Conservation (phyloP, 1,140 invertebrate genomes). For the Dufourea novaeangliae region DNA sequence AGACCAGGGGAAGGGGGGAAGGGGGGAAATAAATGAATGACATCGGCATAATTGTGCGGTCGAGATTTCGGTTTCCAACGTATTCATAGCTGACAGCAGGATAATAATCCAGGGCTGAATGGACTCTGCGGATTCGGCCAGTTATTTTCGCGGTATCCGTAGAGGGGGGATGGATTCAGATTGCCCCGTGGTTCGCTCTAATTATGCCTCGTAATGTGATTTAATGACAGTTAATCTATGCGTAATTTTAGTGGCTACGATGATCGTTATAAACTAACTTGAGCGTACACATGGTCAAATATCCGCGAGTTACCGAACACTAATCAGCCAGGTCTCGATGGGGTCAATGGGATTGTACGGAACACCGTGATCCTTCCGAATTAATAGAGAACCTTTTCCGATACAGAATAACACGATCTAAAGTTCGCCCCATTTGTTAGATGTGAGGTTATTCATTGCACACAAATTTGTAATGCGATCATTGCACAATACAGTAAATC, state of each 20-base stretch:
- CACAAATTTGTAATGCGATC: too few species aligned
- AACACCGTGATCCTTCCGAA: too few species aligned
- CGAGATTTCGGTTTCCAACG: slow-evolving; percentile 37
- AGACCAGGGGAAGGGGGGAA: too few species aligned
- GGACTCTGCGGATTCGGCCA: slow-evolving; percentile 44
- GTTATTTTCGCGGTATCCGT: slow-evolving; percentile 57
- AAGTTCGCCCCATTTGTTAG: too few species aligned
- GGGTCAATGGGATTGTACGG: background rate
- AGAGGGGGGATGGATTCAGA: slow-evolving; percentile 53
- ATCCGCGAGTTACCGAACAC: background rate
- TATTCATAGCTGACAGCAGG: slow-evolving; percentile 48
- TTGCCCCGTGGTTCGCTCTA: slow-evolving; percentile 41
- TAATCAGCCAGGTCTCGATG: background rate
- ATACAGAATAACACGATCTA: too few species aligned
- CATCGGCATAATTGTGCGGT: slow-evolving; percentile 51
- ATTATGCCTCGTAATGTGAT: slow-evolving; percentile 54
- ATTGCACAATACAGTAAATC: too few species aligned
- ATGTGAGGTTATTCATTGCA: too few species aligned
- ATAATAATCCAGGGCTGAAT: slow-evolving; percentile 58
- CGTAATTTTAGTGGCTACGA: slow-evolving; percentile 29
- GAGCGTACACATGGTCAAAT: background rate
- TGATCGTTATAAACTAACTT: slow-evolving; percentile 22
- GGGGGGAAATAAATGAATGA: slow-evolving; percentile 60
- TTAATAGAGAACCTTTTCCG: too few species aligned
- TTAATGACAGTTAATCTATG: slow-evolving; percentile 52